A percentile compares a stretch with the other conserved stretches of the same genome.
Evolutionary conservation across 2,888 invertebrate genomes (phyloP).

Genomic region (Nomada hirtipes): DNA sequence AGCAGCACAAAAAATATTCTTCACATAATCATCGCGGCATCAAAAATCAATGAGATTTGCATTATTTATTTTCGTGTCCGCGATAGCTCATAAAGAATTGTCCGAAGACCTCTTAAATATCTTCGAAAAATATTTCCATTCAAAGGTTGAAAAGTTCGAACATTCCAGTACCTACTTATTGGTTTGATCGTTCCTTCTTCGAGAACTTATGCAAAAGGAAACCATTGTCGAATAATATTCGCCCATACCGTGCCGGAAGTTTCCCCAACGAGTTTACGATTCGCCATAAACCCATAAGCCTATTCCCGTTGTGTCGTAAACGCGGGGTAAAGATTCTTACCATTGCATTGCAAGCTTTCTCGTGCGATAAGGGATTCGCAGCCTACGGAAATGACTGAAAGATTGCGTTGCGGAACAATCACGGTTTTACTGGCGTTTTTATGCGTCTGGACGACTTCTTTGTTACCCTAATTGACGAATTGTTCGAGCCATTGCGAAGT

Average conservation of each 20-base stretch:
- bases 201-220: background rate
- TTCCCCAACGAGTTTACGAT: constrained; percentile 6
- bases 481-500: background rate
- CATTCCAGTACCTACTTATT: background rate
- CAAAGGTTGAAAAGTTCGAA: too few species aligned
- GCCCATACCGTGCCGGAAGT: background rate
- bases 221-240: background rate
- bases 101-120: too few species aligned
- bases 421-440: constrained; percentile 5
- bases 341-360: background rate
- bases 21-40: too few species aligned
- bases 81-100: too few species aligned
- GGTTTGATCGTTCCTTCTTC: background rate
- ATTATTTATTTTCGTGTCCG: too few species aligned
- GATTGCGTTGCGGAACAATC: constrained; percentile 17
- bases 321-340: constrained; percentile 7
- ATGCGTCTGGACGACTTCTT: background rate
- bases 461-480: constrained; percentile 3
- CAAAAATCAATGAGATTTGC: too few species aligned
- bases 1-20: too few species aligned
- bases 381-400: constrained; percentile 2
- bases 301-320: constrained; percentile 18
- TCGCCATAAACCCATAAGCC: constrained; percentile 19
- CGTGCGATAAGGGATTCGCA: constrained; percentile 19
- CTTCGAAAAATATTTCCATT: too few species aligned